Evolutionary conservation across 2,888 invertebrate genomes (phyloP).

Genomic region (Luperina testacea): DNA sequence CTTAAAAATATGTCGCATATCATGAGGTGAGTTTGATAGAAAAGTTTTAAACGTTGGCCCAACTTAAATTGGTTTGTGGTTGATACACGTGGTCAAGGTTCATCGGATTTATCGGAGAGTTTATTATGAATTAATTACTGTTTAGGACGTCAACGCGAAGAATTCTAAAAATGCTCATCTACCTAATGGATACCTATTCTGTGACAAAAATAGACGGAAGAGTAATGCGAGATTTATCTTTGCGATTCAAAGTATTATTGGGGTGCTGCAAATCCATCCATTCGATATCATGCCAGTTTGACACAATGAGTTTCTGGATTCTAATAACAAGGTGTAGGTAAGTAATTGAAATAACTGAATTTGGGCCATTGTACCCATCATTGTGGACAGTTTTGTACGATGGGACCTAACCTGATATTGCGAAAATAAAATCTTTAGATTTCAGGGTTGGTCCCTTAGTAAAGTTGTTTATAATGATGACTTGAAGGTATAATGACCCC

Average conservation of each 20-base stretch:
- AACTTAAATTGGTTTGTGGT: constrained; percentile 8
- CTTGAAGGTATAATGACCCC: background rate
- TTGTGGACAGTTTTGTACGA: background rate
- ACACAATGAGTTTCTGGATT: background rate
- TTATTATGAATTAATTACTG: constrained; percentile 24
- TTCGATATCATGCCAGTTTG: background rate
- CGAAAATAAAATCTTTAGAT: background rate
- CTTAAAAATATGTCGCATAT: constrained; percentile 31
- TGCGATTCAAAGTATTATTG: background rate
- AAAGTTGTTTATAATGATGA: background rate
- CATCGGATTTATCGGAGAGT: constrained; percentile 30
- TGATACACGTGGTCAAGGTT: constrained; percentile 34
- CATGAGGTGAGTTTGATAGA: constrained; percentile 13
- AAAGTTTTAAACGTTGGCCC: constrained; percentile 28
- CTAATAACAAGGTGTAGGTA: background rate
- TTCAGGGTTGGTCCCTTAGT: background rate
- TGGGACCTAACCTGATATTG: background rate
- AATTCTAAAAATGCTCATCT: constrained; percentile 27
- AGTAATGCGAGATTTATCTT: background rate
- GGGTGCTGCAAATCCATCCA: background rate
- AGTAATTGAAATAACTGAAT: background rate
- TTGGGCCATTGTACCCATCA: background rate
- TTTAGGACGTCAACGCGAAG: constrained; percentile 10
- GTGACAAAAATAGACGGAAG: background rate
- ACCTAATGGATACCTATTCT: background rate